Base-by-base conservation (phyloP, 2,113 vertebrate species). In the Nanorana parkeri region DNA sequence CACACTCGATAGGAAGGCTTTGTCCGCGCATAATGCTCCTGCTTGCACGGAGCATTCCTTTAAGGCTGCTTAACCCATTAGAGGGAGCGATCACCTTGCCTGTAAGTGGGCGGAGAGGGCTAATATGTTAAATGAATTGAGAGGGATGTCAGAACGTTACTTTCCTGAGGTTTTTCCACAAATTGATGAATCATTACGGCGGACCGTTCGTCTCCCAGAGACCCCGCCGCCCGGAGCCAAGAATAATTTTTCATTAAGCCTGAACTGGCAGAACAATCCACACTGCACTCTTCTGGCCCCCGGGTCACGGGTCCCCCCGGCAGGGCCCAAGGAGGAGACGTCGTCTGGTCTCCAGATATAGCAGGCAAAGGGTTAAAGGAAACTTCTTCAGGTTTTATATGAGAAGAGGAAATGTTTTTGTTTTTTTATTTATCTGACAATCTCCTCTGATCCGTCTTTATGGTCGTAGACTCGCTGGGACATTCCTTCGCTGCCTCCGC, bases 91-190 rank as follows among this genome's bases (percentile, higher is more conserved):
- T 47, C 32, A 20, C 23, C 32, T 6, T 23, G 6, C 16, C 68
- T 54, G 5, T 52, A 54, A 10, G 36, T 83, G 87, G 81, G 1
- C 36, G 71, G 78, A 90, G 89, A 89, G 85, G 84, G 83, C 78
- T 88, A 88, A 91, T 89, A 90, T 88, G 77, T 61, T 52, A 66
- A 86, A 72, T 83, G 78, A 55, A 74, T 36, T 86, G 79, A 15
- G 86, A 86, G 87, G 84, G 89, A 86, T 86, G 51, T 24, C 17
- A 75, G 41, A 79, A 83, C 87, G 80, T 87, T 86, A 66, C 80
- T 86, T 52, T 85, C 79, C 60, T 88, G 83, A 86, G 85, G 86
- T 84, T 75, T 85, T 88, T 86, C 84, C 82, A 86, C 66, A 56
- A 17, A 77, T 17, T 85, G 68, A 60, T 78, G 85, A 85, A 78